Evolutionary conservation across 2,888 invertebrate species (phyloP), one percentile per base, ranked within the genome.

Genomic region (Hedya salicella): DNA sequence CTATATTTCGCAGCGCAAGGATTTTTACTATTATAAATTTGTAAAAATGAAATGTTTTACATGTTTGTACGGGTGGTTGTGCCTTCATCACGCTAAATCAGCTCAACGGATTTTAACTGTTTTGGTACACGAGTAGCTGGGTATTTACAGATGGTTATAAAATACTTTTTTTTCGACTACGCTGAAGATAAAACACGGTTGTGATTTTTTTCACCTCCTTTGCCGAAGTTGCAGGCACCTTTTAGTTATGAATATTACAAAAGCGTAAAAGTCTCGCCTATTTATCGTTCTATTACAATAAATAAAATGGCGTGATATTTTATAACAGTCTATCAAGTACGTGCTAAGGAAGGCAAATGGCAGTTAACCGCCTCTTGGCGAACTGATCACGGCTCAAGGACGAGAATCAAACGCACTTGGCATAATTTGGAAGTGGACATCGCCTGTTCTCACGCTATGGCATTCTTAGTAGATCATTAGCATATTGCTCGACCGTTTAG

Each of bases 351-450:
- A 83, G 78, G 77, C 79, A 81, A n/a, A 84, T 85, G 19, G 14
- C 59, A 48, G 42, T 60, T 48, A 81, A 46, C 70, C 71, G 70
- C 68, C 67, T 73, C 81, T 89, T 86, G 75, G 80, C 75, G 80
- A 76, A 71, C 91, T 73, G 79, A 84, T 89, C 91, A 91, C 91
- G 91, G 85, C 79, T 80, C 91, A 91, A 91, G 91, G 91, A 89
- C 91, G 88, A 79, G 82, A 73, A 81, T 81, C 78, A 85, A 82
- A 89, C 89, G 89, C 85, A 83, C 81, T 79, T 82, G 79, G 90
- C 87, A 91, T 91, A 89, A 88, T 87, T 89, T 86, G 84, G 83
- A 80, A 80, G 80, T 84, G 79, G 78, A 78, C 81, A 81, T 78
- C 75, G 80, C 72, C 77, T 73, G 87, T 91, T 91, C 91, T 89